These are phyloP conservation scores for Raja brachyura DNA, from an alignment of 2,113 vertebrate genomes.

Conservation along the genomic window DNA sequence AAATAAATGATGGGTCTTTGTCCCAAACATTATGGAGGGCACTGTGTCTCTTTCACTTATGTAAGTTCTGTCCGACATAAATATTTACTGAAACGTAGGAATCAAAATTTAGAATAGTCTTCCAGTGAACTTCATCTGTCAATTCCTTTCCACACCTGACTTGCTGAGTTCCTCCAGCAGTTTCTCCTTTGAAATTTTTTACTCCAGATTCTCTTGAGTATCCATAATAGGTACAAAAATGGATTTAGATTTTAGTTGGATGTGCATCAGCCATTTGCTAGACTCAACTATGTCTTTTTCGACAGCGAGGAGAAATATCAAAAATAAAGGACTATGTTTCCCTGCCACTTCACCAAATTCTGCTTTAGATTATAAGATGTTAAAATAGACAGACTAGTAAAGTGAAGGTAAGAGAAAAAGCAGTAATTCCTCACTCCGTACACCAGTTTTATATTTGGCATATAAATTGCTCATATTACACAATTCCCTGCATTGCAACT, in stretches of 20 bases:
- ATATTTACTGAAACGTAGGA: too few species aligned
- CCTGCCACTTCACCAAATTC: background rate
- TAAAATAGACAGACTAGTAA: too few species aligned
- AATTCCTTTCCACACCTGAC: too few species aligned
- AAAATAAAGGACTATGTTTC: background rate
- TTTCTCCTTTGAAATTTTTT: too few species aligned
- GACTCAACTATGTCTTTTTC: background rate
- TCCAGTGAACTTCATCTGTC: background rate
- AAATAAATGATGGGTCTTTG: too few species aligned
- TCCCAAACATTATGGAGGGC: too few species aligned
- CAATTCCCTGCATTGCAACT: background rate
- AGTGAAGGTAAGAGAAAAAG: background rate
- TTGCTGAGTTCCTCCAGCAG: too few species aligned
- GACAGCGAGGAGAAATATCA: background rate
- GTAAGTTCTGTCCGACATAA: background rate
- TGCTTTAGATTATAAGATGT: background rate
- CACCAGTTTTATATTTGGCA: background rate
- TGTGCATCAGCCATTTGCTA: background rate
- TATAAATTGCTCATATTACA: background rate
- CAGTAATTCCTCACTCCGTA: background rate
- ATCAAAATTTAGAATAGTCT: background rate
- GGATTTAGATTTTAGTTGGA: too few species aligned
- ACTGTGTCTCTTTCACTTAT: too few species aligned
- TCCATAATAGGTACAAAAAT: too few species aligned
- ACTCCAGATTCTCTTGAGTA: too few species aligned